Base-by-base conservation (phyloP, 2,113 vertebrate genomes). In the Ciconia maguari region DNA sequence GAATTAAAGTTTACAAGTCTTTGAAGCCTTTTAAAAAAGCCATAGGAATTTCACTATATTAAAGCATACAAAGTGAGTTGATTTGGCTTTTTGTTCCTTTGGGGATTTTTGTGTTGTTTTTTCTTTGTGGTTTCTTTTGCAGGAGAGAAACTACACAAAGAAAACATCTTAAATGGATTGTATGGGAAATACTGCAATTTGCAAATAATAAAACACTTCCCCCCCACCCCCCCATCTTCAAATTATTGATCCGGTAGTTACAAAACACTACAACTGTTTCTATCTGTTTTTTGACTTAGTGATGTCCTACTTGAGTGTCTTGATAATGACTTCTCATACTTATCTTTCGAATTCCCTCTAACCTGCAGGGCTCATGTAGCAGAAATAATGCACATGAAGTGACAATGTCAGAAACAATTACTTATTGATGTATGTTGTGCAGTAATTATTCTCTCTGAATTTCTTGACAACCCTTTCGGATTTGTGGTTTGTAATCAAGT, bases 361-460 rank as follows among this genome's bases (percentile, higher is more conserved):
- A 94, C 65, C 60, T 91, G 64, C 32, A 42, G 78, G 76, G 72
- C 71, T 96, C 38, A 15, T 25, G 27, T 68, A 46, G 86, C 64
- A 92, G 84, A 92, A 96, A 25, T 90, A 87, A 91, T 80, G 71
- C 58, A 49, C 41, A 26, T 83, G 44, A 96, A 87, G 38, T 78
- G 86, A 96, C 94, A 84, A 6, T 66, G 96, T 96, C 96, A 85
- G 83, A 90, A 96, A 38, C 64, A 84, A 68, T 96, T 89, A 87
- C 91, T 84, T 94, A 83, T 34, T 91, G 64, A 44, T 85, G 54
- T 64, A 62, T 30, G 21, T 76, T 93, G 60, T 83, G 51, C 78
- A 58, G 72, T 81, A 94, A 87, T 94, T 94, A 51, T 38, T 91
- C 54, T 60, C 61, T 69, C 81, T 70, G 71, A 79, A n/a, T 89